These are phyloP conservation scores for Oncorhynchus nerka DNA, from an alignment of 2,113 vertebrate genomes.

Conservation along the genomic window DNA sequence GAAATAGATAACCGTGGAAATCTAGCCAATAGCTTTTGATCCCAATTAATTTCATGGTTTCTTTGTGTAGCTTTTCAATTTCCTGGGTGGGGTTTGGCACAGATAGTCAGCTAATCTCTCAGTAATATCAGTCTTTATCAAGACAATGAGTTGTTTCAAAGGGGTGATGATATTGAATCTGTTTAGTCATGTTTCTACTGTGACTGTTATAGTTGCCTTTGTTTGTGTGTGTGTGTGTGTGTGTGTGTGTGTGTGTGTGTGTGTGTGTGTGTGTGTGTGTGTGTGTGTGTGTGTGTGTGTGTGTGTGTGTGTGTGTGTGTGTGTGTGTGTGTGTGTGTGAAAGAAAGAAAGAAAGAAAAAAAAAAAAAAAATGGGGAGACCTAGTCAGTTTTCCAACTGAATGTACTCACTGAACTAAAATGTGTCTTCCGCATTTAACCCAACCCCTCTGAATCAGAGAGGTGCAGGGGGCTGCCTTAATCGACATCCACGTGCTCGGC, in stretches of 20 bases:
- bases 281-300: constrained; percentile 18
- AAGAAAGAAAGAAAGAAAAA: too few relatives aligned
- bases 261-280: background rate
- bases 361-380: too few relatives aligned
- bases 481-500: too few relatives aligned
- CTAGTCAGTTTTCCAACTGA: too few relatives aligned
- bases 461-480: too few relatives aligned
- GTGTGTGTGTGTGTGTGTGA: constrained; percentile 9
- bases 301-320: constrained; percentile 15
- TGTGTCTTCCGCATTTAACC: too few relatives aligned
- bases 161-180: background rate
- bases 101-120: constrained; percentile 23
- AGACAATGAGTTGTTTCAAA: constrained; percentile 45
- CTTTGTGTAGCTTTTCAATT: constrained; percentile 33
- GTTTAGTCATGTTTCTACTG: constrained; percentile 13
- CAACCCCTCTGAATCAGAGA: too few relatives aligned
- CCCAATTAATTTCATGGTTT: constrained; percentile 50
- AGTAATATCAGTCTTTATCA: constrained; percentile 41
- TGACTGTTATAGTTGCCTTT: background rate
- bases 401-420: too few relatives aligned
- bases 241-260: background rate
- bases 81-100: constrained; percentile 40
- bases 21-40: constrained; percentile 47
- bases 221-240: constrained; percentile 3
- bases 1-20: constrained; percentile 9